Evolutionary conservation across 2,797 vertebrate species (phyloP), one percentile per base, ranked within the genome.

Genomic region (Crenuchus spilurus): DNA sequence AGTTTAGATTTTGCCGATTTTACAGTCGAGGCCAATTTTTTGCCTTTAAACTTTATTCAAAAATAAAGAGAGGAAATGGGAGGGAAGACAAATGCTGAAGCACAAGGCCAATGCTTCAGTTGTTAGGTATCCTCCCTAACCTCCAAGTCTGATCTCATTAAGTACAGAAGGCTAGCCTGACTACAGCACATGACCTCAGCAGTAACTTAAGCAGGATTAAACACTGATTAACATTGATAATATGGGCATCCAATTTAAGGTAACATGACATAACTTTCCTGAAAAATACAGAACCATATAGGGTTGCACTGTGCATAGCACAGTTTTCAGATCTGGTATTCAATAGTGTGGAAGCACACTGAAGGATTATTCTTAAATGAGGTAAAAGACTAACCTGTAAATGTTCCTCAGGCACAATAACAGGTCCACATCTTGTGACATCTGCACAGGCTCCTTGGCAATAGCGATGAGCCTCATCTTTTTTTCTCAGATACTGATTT

Each of bases 401-500:
- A 76, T 99, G 97, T 42, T 95, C 91, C 86, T 97, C 95, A 10
- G 97, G 97, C 5, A 99, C 96, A 1, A 91, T 48, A 28, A 98
- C 85, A 0, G 97, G 96, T 33, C 97, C 97, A 14, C 97, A 99
- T 0, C 88, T 92, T 0, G 97, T 98, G 58, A 93, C 83, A 2
- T 89, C 81, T 1, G 97, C 94, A 33, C 97, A 99, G 28, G 92
- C 91, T 24, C 91, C 94, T 77, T 94, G 96, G 74, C 97, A 99
- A 83, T 97, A 99, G 11, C 95, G 93, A 48, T 96, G 94, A 52
- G 96, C 94, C 60, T 99, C 97, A 70, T 93, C 94, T 90, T 92
- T 95, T 84, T 95, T 98, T 86, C 95, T 91, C 79, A 98, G 87
- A 80, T 98, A 98, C 30, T 97, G 96, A 82, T 95, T 98, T 81